Conservation (phyloP, 2,797 vertebrate genomes). For the Chelidonichthys spinosus region DNA sequence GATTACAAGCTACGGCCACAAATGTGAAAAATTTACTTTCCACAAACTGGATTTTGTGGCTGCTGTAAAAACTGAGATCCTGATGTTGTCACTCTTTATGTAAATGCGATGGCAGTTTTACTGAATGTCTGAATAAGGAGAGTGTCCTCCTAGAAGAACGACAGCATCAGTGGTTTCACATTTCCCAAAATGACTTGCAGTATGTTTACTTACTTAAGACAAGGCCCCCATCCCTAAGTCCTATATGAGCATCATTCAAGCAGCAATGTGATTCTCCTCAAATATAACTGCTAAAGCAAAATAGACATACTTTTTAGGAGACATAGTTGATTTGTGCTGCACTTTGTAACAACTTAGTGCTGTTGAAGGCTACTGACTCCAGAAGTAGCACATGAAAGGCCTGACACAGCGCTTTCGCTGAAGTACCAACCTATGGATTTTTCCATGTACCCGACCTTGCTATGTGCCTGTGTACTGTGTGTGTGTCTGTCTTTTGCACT, state of each 20-base stretch:
- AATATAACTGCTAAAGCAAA: slow-evolving; percentile 28
- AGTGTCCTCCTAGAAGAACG: not conserved
- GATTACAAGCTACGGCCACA: slow-evolving; percentile 19
- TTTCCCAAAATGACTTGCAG: not conserved
- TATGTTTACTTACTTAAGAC: too few relatives aligned
- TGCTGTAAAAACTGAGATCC: not conserved
- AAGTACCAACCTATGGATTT: slow-evolving; percentile 71
- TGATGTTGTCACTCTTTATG: not conserved
- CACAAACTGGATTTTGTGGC: not conserved
- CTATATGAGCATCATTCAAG: slow-evolving; percentile 2
- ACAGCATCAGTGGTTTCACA: not conserved
- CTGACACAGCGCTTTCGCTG: slow-evolving; percentile 74
- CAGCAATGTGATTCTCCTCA: slow-evolving; percentile 10
- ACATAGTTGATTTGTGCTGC: slow-evolving; percentile 37
- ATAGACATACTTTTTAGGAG: slow-evolving; percentile 23
- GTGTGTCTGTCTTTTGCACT: slow-evolving; percentile 29
- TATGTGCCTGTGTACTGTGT: slow-evolving; percentile 13
- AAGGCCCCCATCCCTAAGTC: too few relatives aligned
- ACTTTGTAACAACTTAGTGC: slow-evolving; percentile 41
- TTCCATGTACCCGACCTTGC: slow-evolving; percentile 72
- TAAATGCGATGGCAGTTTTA: not conserved
- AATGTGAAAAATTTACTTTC: slow-evolving; percentile 3
- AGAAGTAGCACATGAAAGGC: slow-evolving; percentile 69
- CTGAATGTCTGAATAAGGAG: not conserved
- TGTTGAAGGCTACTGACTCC: slow-evolving; percentile 60